Base-by-base conservation (phyloP, 2,888 invertebrate species). In the Fragum whitleyi region DNA sequence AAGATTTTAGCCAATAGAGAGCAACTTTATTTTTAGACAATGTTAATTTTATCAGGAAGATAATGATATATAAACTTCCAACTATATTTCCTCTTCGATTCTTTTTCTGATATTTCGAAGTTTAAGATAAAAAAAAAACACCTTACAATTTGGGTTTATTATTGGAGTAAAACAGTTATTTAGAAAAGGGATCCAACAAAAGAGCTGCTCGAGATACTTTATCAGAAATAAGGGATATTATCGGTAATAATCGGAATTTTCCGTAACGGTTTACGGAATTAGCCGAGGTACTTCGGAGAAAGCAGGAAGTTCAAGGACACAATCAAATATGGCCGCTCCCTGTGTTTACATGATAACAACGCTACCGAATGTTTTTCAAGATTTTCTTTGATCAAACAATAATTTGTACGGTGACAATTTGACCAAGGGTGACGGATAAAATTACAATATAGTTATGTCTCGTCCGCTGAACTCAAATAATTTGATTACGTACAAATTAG, bases 401-500 rank as follows among this genome's bases (percentile, higher is more conserved):
- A 6, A 36, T 36, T 36, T 36, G n/a, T 36, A 9, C 14, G 47
- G 5, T 47, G 36, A 32, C 19, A n/a, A 42, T 42, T 67, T 67
- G 2, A 1, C 2, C 16, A 32, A n/a, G 26, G 7, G 5, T 32
- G 32, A 29, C 29, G 57, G 23, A 57, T 26, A 23, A 57, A 57
- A 11, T 9, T 26, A 39, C 1, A 32, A 7, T 36, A 7, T 55
- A 21, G 29, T 26, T 21, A 93, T 93, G 93, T 93, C 94, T 9
- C 94, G 94, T 72, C 91, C 93, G 36, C 92, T 93, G 23, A 93
- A 93, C 29, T 90, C 91, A 70, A 94, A 94, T 68, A 94, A 95
- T 87, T 90, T 95, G 67, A 93, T 94, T 23, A 95, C 95, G 3
- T 97, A 97, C 92, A 98, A 98, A 94, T 94, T 98, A 92, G 98